phyloP scores from a whole-genome alignment of 2,888 invertebrate species.

The Girardia tigrina region DNA sequence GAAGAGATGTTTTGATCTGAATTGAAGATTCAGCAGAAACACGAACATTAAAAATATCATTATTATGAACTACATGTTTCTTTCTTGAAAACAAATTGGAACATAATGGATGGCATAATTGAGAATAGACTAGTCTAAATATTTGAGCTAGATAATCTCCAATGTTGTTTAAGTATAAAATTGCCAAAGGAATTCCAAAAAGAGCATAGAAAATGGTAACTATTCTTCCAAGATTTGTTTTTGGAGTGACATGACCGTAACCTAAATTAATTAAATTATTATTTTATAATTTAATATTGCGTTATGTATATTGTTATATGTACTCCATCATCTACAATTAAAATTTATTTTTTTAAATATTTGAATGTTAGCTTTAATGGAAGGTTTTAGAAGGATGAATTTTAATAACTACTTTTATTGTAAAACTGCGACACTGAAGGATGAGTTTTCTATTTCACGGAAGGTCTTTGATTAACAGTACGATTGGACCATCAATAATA shows the following conservation, averaged over 20 bases:
- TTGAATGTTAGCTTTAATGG: too few relatives aligned
- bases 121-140: constrained; percentile 40
- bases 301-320: too few relatives aligned
- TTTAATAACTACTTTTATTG: too few relatives aligned
- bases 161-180: constrained; percentile 41
- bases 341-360: too few relatives aligned
- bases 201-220: constrained; percentile 41
- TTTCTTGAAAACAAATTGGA: constrained; percentile 28
- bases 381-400: too few relatives aligned
- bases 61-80: not conserved
- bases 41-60: not conserved
- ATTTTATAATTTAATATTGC: too few relatives aligned
- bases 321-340: too few relatives aligned
- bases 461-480: too few relatives aligned
- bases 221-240: constrained; percentile 39
- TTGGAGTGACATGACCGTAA: constrained; percentile 41
- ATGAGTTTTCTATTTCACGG: too few relatives aligned
- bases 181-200: constrained; percentile 40
- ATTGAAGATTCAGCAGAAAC: not conserved
- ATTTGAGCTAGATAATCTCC: constrained; percentile 41
- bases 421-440: too few relatives aligned
- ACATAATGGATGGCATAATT: constrained; percentile 40
- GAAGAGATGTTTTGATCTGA: not conserved
- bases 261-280: too few relatives aligned
- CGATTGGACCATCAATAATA: too few relatives aligned